These are phyloP conservation scores for Telmatochromis sp. DNA, from an alignment of 2,113 vertebrate genomes.

Conservation along the genomic window DNA sequence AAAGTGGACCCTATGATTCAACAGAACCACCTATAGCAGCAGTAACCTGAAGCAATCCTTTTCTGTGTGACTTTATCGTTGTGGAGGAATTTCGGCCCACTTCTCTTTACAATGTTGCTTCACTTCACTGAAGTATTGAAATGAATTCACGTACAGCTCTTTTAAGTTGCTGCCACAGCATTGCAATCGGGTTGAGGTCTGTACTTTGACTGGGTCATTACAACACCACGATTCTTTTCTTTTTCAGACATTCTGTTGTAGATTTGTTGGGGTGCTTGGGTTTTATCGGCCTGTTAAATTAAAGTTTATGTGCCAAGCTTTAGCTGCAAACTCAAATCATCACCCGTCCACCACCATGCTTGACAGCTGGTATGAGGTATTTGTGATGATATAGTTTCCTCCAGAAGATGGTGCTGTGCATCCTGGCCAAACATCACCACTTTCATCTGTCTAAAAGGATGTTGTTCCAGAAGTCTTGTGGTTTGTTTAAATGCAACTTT, in stretches of 20 bases:
- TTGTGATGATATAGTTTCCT: background rate
- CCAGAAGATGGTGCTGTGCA: background rate
- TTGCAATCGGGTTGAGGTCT: background rate
- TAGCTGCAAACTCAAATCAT: background rate
- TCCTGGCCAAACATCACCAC: background rate
- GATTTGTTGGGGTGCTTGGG: background rate
- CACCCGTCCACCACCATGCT: fast-evolving
- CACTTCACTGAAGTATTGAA: background rate
- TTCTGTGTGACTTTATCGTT: background rate
- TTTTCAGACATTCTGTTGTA: background rate
- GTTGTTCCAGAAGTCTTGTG: background rate
- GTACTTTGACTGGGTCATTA: background rate
- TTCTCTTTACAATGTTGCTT: background rate
- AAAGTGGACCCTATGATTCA: background rate
- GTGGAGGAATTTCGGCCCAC: background rate
- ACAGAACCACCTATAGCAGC: background rate
- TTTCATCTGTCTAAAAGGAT: background rate
- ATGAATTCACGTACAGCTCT: background rate
- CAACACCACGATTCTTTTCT: background rate
- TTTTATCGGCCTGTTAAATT: background rate
- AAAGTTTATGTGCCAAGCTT: background rate
- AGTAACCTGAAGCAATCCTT: background rate
- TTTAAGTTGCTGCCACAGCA: background rate
- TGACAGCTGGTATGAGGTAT: background rate
- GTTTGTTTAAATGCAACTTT: background rate